A percentile compares a stretch with the other conserved stretches of the same genome.
Evolutionary conservation across 2,888 invertebrate species (phyloP).

Genomic region (Nemapogon koenigi): DNA sequence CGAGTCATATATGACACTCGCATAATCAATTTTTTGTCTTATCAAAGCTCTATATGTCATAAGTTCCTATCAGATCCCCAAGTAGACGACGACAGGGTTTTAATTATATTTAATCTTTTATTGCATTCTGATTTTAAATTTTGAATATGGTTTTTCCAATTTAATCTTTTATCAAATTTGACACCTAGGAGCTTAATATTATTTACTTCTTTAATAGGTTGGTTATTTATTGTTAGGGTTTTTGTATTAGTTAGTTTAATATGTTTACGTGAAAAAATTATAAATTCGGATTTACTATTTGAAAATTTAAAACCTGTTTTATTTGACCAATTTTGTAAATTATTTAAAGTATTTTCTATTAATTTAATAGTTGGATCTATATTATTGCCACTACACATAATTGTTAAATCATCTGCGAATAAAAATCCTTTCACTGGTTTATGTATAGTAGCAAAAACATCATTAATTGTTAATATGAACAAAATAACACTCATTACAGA

Average conservation of each 20-base stretch:
- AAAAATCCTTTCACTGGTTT: slow-evolving; percentile 13
- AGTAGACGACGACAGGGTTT: slow-evolving; percentile 11
- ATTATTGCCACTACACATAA: slow-evolving; percentile 8
- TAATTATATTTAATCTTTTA: slow-evolving; percentile 14
- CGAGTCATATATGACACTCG: slow-evolving; percentile 13
- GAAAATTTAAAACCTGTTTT: slow-evolving; percentile 15
- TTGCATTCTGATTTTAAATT: slow-evolving; percentile 15
- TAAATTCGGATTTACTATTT: slow-evolving; percentile 14
- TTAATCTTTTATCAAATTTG: slow-evolving; percentile 14
- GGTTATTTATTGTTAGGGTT: slow-evolving; percentile 5
- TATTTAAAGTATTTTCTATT: slow-evolving; percentile 13
- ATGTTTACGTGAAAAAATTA: slow-evolving; percentile 11
- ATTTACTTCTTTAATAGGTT: slow-evolving; percentile 11
- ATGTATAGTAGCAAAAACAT: slow-evolving; percentile 8
- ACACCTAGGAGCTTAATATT: slow-evolving; percentile 13
- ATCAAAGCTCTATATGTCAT: slow-evolving; percentile 13
- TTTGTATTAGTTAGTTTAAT: too few relatives aligned
- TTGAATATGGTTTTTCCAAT: slow-evolving; percentile 13
- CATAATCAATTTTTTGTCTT: slow-evolving; percentile 15
- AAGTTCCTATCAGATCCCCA: slow-evolving; percentile 15
- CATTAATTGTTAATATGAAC: slow-evolving; percentile 15
- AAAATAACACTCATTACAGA: slow-evolving; percentile 13
- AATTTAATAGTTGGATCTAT: slow-evolving; percentile 9
- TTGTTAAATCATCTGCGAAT: slow-evolving; percentile 13
- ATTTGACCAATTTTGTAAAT: slow-evolving; percentile 10